These are phyloP conservation scores for Paracyclopina nana DNA, from an alignment of 1,140 invertebrate species.

Conservation along the genomic window DNA sequence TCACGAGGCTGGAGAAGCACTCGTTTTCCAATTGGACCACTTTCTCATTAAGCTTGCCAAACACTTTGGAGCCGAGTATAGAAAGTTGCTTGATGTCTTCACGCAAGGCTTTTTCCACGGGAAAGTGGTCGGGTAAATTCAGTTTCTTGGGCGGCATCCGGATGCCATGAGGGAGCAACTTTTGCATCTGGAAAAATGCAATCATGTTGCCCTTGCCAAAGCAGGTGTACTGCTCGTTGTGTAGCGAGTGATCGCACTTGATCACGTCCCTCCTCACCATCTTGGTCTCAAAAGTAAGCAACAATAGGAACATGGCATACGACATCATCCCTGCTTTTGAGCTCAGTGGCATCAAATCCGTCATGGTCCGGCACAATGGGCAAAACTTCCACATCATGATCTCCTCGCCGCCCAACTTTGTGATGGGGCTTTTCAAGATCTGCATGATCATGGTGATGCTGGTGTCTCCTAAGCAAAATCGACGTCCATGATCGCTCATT, in stretches of 20 bases:
- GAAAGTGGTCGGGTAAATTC: not conserved
- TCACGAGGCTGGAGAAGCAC: too few species aligned
- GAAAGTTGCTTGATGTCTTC: not conserved
- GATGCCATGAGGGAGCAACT: not conserved
- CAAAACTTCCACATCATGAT: constrained; percentile 12
- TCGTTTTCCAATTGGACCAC: not conserved
- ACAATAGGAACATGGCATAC: constrained; percentile 2
- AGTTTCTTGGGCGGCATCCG: constrained; percentile 1
- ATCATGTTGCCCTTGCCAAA: not conserved
- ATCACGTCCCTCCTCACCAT: not conserved
- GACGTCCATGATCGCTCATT: constrained; percentile 4
- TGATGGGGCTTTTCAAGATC: not conserved
- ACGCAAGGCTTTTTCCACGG: not conserved
- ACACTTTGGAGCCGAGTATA: not conserved
- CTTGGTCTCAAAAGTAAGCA: not conserved
- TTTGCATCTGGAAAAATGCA: not conserved
- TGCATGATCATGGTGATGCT: constrained; percentile 7
- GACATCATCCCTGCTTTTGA: not conserved
- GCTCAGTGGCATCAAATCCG: not conserved
- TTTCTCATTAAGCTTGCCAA: not conserved
- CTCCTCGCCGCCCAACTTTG: not conserved
- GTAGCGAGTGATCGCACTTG: not conserved
- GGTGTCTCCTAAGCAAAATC: constrained; percentile 7
- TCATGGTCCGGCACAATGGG: not conserved
- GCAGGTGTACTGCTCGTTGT: constrained; percentile 4